Conservation (phyloP, 64 coral and sea anemone genomes). For the Dendronephthya gigantea region DNA sequence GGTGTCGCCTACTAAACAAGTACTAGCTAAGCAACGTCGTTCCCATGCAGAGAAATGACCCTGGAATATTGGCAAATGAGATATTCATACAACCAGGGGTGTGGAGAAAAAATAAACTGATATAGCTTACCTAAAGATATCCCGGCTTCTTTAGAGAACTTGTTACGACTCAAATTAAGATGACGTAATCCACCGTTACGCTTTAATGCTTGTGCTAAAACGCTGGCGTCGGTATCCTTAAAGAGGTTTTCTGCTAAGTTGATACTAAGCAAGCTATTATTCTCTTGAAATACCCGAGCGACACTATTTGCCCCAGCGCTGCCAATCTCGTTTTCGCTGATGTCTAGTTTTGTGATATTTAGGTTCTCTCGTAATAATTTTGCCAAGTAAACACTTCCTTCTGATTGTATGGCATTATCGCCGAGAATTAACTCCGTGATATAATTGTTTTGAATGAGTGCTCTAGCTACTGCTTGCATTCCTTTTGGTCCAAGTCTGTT, state of each 20-base stretch:
- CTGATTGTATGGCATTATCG: conserved; percentile 61
- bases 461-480: conserved; percentile 49
- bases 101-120: neutral
- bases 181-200: conserved; percentile 39
- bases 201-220: conserved; percentile 50
- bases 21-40: too few relatives aligned
- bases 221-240: conserved; percentile 52
- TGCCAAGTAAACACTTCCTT: conserved; percentile 37
- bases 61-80: too few relatives aligned
- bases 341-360: conserved; percentile 71
- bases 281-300: conserved; percentile 38
- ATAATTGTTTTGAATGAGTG: conserved; percentile 59
- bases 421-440: conserved; percentile 61
- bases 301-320: conserved; percentile 39
- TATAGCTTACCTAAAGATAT: conserved; percentile 47
- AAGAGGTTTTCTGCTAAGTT: conserved; percentile 58
- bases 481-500: conserved; percentile 83
- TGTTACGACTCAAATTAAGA: conserved; percentile 74
- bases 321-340: conserved; percentile 50
- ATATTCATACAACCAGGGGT: neutral
- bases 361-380: conserved; percentile 70
- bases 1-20: too few relatives aligned
- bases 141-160: conserved; percentile 71
- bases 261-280: conserved; percentile 34
- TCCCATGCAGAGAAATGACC: too few relatives aligned